Conservation (phyloP, 2,888 invertebrate genomes). For the Andrena praecox region DNA sequence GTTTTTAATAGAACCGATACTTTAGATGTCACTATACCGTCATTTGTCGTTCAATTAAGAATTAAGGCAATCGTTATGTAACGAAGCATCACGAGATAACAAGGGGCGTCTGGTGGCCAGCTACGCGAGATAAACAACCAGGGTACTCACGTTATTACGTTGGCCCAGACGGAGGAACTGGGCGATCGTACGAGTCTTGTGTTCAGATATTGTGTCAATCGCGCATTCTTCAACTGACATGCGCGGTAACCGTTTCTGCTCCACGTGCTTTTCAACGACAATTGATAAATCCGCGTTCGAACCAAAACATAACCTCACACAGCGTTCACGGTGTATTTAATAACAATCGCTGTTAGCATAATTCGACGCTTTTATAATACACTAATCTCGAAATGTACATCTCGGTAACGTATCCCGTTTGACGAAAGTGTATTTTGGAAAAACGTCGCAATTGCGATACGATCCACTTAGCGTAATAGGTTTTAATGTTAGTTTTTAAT, state of each 20-base stretch:
- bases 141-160: constrained; percentile 31
- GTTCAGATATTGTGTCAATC: background rate
- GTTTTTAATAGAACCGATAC: background rate
- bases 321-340: background rate
- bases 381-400: background rate
- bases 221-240: constrained; percentile 36
- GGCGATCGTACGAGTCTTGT: background rate
- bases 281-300: constrained; percentile 9
- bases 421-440: no score
- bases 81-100: constrained; percentile 19
- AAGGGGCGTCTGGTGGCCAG: background rate
- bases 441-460: background rate
- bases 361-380: background rate
- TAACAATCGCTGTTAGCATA: background rate
- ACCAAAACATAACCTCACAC: constrained; percentile 60
- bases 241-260: constrained; percentile 12
- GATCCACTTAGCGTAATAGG: background rate
- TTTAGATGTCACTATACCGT: background rate
- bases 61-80: constrained; percentile 35
- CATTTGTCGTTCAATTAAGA: constrained; percentile 3
- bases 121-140: background rate
- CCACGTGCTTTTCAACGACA: constrained; percentile 38
- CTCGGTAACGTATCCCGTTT: background rate
- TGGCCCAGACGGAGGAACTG: background rate
- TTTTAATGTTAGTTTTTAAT: no score